Conservation (phyloP, 2,888 invertebrate species). For the Abscondita cerata region DNA sequence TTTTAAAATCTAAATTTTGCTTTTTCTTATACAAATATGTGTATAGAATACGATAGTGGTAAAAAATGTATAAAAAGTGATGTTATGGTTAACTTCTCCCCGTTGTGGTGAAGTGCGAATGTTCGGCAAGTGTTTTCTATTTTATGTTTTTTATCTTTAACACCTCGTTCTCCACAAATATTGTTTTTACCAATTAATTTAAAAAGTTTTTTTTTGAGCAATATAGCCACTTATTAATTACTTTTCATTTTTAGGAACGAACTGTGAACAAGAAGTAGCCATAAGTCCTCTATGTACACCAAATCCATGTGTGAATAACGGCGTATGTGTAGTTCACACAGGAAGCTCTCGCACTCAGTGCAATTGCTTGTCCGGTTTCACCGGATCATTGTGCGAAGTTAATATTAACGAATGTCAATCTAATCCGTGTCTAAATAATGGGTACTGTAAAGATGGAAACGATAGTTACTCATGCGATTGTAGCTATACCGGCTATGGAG, state of each 20-base stretch:
- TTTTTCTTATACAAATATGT: no score
- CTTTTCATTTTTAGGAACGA: constrained; percentile 58
- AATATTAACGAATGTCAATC: constrained; percentile 79
- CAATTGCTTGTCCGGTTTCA: constrained; percentile 65
- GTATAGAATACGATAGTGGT: no score
- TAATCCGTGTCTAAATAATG: constrained; percentile 75
- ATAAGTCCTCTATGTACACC: constrained; percentile 74
- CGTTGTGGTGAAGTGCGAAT: no score
- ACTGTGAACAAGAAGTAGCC: constrained; percentile 77
- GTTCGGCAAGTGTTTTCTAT: no score
- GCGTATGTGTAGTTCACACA: constrained; percentile 72
- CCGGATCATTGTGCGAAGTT: constrained; percentile 73
- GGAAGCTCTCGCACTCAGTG: constrained; percentile 57
- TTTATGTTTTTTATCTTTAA: no score
- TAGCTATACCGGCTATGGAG: constrained; percentile 75
- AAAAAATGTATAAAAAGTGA: no score
- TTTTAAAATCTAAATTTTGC: no score
- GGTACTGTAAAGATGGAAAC: constrained; percentile 73
- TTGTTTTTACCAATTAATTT: no score
- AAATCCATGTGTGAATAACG: constrained; percentile 82
- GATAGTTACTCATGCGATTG: constrained; percentile 83
- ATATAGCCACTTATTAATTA: no score
- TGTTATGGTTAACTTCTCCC: no score
- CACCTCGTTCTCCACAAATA: no score
- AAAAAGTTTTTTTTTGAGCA: no score